Evolutionary conservation across 2,113 vertebrate genomes (phyloP).

Genomic region (Indicator indicator): DNA sequence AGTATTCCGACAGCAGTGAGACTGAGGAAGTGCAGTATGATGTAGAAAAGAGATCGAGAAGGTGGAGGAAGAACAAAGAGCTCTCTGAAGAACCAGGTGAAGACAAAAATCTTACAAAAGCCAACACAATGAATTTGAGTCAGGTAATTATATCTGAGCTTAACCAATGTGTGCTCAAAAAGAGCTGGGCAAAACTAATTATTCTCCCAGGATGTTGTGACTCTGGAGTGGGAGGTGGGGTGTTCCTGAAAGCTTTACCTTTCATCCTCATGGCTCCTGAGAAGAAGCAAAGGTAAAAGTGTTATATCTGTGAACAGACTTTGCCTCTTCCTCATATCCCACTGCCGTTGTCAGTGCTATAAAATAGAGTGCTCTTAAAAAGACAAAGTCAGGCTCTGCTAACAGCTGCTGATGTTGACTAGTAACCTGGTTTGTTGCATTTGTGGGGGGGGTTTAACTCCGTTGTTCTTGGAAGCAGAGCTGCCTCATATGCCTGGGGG

Average conservation of each 20-base stretch:
- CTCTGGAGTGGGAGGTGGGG: not conserved
- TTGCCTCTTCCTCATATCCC: not conserved
- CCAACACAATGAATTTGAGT: constrained; percentile 45
- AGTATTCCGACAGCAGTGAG: constrained; percentile 88
- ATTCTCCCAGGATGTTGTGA: not conserved
- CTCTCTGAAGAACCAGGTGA: constrained; percentile 72
- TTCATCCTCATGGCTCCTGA: not conserved
- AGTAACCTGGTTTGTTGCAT: not conserved
- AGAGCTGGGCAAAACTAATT: not conserved
- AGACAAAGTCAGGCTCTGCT: not conserved
- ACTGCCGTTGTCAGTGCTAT: not conserved
- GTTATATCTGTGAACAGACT: not conserved
- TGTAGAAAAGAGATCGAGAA: constrained; percentile 77
- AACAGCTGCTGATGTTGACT: not conserved
- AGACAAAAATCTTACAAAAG: constrained; percentile 4
- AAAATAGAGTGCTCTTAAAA: not conserved
- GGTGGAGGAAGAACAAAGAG: constrained; percentile 82
- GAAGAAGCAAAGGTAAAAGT: not conserved
- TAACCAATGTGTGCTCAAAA: not conserved
- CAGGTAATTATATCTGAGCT: constrained; percentile 69
- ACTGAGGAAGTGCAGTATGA: constrained; percentile 80
- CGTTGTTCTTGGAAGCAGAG: constrained; percentile 2
- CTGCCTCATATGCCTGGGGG: not conserved
- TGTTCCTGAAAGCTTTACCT: not conserved
- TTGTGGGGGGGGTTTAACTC: not conserved